A percentile compares a stretch with the other conserved stretches of the same genome.
Evolutionary conservation across 2,888 invertebrate species (phyloP).

Genomic region (Lithophane leautieri): DNA sequence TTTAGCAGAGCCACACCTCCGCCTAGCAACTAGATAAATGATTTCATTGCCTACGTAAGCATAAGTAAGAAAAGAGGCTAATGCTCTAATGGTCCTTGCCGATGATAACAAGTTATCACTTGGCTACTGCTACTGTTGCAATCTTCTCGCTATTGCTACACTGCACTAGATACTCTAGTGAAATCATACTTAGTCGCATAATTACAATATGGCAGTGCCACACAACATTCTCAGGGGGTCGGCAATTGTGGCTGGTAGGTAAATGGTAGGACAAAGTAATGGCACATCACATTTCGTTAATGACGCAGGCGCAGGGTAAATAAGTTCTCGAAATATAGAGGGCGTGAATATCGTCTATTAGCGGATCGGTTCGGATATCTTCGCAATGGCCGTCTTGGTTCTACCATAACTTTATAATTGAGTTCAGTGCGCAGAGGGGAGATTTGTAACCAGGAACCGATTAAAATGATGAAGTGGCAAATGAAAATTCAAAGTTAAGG

Average conservation of each 20-base stretch:
- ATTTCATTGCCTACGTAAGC: background rate
- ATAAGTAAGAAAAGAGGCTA: slow-evolving; percentile 30
- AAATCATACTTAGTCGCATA: background rate
- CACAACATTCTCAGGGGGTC: background rate
- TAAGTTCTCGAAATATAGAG: background rate
- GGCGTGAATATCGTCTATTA: background rate
- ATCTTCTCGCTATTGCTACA: slow-evolving; percentile 14
- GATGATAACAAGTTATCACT: slow-evolving; percentile 46
- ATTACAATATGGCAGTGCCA: background rate
- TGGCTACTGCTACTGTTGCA: slow-evolving; percentile 11
- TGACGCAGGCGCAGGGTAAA: background rate
- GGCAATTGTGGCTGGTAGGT: background rate
- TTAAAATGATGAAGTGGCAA: background rate
- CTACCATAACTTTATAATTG: too few species aligned
- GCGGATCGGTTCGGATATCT: background rate
- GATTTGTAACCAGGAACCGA: background rate
- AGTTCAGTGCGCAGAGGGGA: background rate
- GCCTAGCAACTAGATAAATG: background rate
- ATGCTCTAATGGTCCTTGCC: slow-evolving; percentile 17
- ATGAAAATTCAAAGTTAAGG: background rate
- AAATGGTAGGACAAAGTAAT: background rate
- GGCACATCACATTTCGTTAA: background rate
- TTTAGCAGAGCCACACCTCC: background rate
- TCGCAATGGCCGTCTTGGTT: too few species aligned
- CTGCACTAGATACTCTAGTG: slow-evolving; percentile 33